phyloP scores from a whole-genome alignment of 2,888 invertebrate species.

The Punctoribates punctum region DNA sequence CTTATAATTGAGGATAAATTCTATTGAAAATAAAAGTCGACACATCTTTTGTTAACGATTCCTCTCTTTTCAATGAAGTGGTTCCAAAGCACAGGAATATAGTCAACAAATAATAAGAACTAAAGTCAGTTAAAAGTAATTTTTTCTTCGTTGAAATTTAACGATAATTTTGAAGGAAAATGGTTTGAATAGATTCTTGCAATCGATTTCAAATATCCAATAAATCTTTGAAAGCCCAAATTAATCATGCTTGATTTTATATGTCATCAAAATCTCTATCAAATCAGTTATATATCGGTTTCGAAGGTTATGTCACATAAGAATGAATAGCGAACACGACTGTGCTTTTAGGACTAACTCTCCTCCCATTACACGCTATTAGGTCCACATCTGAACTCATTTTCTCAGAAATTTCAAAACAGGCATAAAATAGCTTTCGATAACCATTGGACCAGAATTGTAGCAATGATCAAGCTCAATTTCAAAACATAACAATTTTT shows the following conservation, averaged over 20 bases:
- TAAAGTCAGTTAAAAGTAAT: too few relatives aligned
- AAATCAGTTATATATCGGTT: neutral
- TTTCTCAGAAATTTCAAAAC: too few relatives aligned
- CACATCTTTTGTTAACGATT: neutral
- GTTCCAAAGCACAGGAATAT: too few relatives aligned
- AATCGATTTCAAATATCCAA: neutral
- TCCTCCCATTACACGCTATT: neutral
- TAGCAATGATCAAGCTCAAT: neutral
- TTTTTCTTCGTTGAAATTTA: too few relatives aligned
- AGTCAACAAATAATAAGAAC: too few relatives aligned
- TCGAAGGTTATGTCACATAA: neutral
- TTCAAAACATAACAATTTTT: constrained; percentile 26
- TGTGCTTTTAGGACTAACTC: constrained; percentile 14
- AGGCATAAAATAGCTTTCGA: too few relatives aligned
- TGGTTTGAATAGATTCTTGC: too few relatives aligned
- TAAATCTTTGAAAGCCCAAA: neutral
- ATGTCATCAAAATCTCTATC: neutral
- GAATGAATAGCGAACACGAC: constrained; percentile 1
- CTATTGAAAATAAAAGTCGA: constrained; percentile 1
- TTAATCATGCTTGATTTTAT: neutral
- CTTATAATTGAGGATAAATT: neutral
- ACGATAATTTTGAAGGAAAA: too few relatives aligned
- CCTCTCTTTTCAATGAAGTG: neutral
- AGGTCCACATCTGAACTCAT: too few relatives aligned
- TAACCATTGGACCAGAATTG: neutral